Conservation (phyloP, 1,140 invertebrate species). For the Brachionus angularis region DNA sequence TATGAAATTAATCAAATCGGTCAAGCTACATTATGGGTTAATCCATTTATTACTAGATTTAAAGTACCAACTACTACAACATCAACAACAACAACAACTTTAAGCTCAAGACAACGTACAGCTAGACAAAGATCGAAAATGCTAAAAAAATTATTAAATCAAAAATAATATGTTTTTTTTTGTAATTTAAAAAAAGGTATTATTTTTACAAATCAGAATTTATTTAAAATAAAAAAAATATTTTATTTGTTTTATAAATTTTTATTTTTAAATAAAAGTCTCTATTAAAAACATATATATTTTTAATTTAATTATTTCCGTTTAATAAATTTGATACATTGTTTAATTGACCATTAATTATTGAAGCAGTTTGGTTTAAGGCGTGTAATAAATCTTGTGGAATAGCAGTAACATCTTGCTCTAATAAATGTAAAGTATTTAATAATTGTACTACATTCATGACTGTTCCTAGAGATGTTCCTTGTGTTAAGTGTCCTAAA, state of each 20-base stretch:
- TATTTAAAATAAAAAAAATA: too few relatives aligned
- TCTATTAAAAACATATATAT: too few relatives aligned
- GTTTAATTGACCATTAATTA: too few relatives aligned
- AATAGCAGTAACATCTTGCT: neutral
- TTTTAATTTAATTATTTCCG: too few relatives aligned
- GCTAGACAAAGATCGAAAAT: too few relatives aligned
- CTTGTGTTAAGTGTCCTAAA: neutral
- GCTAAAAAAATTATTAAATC: too few relatives aligned
- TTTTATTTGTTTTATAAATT: too few relatives aligned
- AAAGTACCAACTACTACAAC: conserved; percentile 7
- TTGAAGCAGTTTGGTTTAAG: neutral
- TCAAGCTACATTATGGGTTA: conserved; percentile 20
- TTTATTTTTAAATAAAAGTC: too few relatives aligned
- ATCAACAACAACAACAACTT: neutral
- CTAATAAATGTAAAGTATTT: neutral
- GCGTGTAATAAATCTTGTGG: neutral
- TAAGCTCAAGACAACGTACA: neutral
- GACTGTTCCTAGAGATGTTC: neutral
- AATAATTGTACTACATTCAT: neutral
- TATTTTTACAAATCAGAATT: too few relatives aligned
- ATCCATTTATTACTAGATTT: conserved; percentile 39
- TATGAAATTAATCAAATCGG: neutral
- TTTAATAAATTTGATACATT: too few relatives aligned
- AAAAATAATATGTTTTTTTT: too few relatives aligned
- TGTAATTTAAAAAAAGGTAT: too few relatives aligned